phyloP scores from a whole-genome alignment of 2,797 vertebrate genomes.

The Xerus rutilus region DNA sequence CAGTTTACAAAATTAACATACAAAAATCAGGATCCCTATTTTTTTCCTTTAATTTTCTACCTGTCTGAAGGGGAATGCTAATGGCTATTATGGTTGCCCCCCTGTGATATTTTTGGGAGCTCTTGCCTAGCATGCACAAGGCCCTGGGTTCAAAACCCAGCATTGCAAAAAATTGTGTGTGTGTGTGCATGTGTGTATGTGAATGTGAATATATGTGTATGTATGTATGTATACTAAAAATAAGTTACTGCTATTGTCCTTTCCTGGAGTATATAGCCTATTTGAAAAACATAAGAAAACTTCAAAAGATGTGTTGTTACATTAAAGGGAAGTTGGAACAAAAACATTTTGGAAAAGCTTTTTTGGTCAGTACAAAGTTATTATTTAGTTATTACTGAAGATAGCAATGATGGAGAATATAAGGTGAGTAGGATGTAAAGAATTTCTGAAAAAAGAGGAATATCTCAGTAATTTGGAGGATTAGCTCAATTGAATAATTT shows the following conservation, averaged over 20 bases:
- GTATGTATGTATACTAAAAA: too few relatives aligned
- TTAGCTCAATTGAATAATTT: slow-evolving; percentile 32
- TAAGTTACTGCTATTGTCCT: background rate
- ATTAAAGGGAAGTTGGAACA: background rate
- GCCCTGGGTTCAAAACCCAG: too few relatives aligned
- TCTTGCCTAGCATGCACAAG: too few relatives aligned
- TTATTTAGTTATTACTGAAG: background rate
- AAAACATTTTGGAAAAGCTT: background rate
- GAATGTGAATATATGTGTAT: too few relatives aligned
- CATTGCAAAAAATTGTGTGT: too few relatives aligned
- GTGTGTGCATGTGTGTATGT: too few relatives aligned
- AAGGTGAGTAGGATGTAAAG: slow-evolving; percentile 1
- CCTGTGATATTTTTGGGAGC: background rate
- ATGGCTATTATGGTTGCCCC: background rate
- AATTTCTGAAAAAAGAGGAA: background rate
- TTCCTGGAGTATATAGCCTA: background rate
- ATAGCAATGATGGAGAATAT: background rate
- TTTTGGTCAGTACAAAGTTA: background rate
- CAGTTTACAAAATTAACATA: too few relatives aligned
- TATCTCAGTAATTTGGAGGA: slow-evolving; percentile 18
- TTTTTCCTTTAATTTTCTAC: background rate
- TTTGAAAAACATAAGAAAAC: background rate
- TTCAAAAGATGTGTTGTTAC: background rate
- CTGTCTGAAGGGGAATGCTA: background rate
- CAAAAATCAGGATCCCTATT: too few relatives aligned